phyloP scores from a whole-genome alignment of 2,888 invertebrate species.

The Netelia inedita region DNA sequence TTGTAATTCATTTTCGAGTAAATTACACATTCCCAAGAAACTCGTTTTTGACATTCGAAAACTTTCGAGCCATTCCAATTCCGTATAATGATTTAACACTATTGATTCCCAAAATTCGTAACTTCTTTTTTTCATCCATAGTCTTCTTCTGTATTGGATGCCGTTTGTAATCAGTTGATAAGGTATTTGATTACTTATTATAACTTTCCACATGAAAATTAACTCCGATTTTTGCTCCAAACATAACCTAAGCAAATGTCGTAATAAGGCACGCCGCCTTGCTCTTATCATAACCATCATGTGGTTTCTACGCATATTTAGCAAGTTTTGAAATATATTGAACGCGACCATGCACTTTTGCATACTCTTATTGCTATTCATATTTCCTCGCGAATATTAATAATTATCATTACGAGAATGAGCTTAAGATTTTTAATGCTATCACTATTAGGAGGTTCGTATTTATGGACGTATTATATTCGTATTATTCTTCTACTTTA shows the following conservation, averaged over 20 bases:
- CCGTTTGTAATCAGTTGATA: not conserved
- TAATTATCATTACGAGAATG: no score
- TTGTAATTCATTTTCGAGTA: not conserved
- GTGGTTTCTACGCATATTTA: no score
- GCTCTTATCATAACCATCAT: no score
- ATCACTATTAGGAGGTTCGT: no score
- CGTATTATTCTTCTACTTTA: no score
- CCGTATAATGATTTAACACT: not conserved
- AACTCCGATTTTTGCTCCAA: not conserved
- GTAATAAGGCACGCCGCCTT: not conserved
- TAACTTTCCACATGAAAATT: not conserved
- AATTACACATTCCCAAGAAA: not conserved
- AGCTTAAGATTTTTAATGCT: no score
- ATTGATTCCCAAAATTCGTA: not conserved
- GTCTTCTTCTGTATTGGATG: not conserved
- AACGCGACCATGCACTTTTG: no score
- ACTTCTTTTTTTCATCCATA: not conserved
- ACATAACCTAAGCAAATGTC: not conserved
- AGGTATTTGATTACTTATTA: not conserved
- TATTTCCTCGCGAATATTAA: no score
- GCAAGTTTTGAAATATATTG: no score
- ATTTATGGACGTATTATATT: no score
- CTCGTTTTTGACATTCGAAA: not conserved
- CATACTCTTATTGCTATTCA: no score
- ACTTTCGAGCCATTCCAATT: not conserved